Base-by-base conservation (phyloP, 2,888 invertebrate genomes). In the Tyria jacobaeae region DNA sequence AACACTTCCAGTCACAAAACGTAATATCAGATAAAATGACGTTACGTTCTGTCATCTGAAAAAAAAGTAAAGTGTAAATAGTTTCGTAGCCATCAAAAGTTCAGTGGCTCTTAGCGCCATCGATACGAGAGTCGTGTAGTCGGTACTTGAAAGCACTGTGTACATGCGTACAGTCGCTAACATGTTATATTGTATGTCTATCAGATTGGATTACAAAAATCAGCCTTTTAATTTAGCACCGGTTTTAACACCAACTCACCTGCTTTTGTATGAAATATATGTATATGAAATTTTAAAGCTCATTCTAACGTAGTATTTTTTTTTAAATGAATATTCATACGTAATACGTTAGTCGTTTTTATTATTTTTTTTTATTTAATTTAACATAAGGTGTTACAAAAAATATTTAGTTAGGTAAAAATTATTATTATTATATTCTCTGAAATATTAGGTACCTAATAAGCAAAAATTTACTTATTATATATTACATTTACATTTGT, bases 81-180 rank as follows among this genome's bases (percentile, higher is more conserved):
- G 70, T 68, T 66, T 73, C 70, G 71, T 80, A 75, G 70, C 78
- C 76, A 82, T 83, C 81, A 83, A 82, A 81, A 79, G 80, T 82
- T 82, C 80, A 83, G 80, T 75, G 68, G 81, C 82, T 83, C 79
- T 87, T 78, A 76, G 71, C 66, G 76, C 70, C 73, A 79, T 72
- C 72, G 70, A 74, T 76, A 72, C 68, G 68, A 68, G 71, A 75
- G 69, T 44, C 44, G 44, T 71, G 74, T 72, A 73, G 73, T 68
- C 70, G 67, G 68, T 65, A 72, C 70, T 73, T 68, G 70, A 71
- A 71, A 77, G 68, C 74, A 61, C 68, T 74, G 64, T 73, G 69
- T 70, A 73, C 64, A 64, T 72, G 71, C 60, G 74, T 68, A 72
- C 68, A 68, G 55, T 70, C 59, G 63, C 6, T 12, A 7, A 59